Percentiles rank a stretch among this genome's conserved stretches.
Conservation (phyloP, 2,888 invertebrate genomes). For the Luffia ferchaultella region DNA sequence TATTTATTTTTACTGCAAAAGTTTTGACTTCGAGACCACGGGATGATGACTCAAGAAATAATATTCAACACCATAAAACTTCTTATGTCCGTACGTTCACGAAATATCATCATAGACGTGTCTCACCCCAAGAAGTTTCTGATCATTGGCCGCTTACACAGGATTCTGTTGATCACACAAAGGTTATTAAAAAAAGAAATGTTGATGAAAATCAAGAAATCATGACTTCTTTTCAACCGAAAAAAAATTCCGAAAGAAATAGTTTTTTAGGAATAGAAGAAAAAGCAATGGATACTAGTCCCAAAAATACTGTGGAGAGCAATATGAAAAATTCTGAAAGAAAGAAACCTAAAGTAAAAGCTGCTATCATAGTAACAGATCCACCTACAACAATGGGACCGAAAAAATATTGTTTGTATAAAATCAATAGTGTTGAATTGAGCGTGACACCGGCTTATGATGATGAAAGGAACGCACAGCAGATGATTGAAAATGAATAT, state of each 20-base stretch:
- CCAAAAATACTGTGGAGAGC: slow-evolving; percentile 25
- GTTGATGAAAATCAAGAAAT: slow-evolving; percentile 10
- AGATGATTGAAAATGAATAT: slow-evolving; percentile 41
- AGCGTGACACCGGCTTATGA: slow-evolving; percentile 46
- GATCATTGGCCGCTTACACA: slow-evolving; percentile 28
- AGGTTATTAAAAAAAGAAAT: slow-evolving; percentile 22
- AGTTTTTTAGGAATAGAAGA: slow-evolving; percentile 8
- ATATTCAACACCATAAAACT: slow-evolving; percentile 43
- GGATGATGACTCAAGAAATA: slow-evolving; percentile 36
- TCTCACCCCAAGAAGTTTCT: slow-evolving; percentile 43
- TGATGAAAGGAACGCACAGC: slow-evolving; percentile 40
- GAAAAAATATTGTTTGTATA: slow-evolving; percentile 43
- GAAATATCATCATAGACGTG: slow-evolving; percentile 53
- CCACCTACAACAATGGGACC: slow-evolving; percentile 31
- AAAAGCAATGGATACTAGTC: slow-evolving; percentile 15
- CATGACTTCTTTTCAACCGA: slow-evolving; percentile 24
- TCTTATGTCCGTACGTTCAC: slow-evolving; percentile 54
- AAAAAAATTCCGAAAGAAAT: slow-evolving; percentile 1
- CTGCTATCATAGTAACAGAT: slow-evolving; percentile 26
- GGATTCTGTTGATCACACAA: slow-evolving; percentile 22
- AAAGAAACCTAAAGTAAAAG: slow-evolving; percentile 34
- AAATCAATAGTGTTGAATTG: slow-evolving; percentile 38
- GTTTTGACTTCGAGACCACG: slow-evolving; percentile 51
- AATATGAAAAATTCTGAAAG: slow-evolving; percentile 30
- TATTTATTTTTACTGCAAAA: slow-evolving; percentile 57